These are phyloP conservation scores for Apeira syringaria DNA, from an alignment of 2,888 invertebrate genomes.

Conservation along the genomic window DNA sequence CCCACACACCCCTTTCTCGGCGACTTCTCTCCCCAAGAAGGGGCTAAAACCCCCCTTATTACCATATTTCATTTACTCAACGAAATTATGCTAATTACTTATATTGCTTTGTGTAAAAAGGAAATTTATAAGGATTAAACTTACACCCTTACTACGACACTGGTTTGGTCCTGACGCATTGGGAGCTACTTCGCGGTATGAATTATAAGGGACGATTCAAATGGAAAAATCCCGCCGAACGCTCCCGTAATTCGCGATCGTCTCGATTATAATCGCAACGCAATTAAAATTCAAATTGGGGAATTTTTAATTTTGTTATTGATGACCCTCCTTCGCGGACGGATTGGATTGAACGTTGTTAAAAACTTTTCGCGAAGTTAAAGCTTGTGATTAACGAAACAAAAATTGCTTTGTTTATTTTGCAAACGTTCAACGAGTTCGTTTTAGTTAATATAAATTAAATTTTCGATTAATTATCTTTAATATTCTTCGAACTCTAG, in stretches of 20 bases:
- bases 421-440: slow-evolving; percentile 34
- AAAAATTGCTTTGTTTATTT: slow-evolving; percentile 65
- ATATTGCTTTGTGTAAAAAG: slow-evolving; percentile 85
- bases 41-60: slow-evolving; percentile 76
- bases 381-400: slow-evolving; percentile 53
- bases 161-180: slow-evolving; percentile 51
- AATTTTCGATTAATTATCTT: slow-evolving; percentile 25
- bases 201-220: slow-evolving; percentile 55
- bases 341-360: slow-evolving; percentile 69
- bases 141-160: slow-evolving; percentile 62
- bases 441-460: slow-evolving; percentile 32
- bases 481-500: slow-evolving; percentile 11
- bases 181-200: slow-evolving; percentile 45
- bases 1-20: slow-evolving; percentile 45
- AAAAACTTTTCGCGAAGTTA: slow-evolving; percentile 65
- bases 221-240: slow-evolving; percentile 58
- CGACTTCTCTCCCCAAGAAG: slow-evolving; percentile 61
- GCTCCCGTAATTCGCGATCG: slow-evolving; percentile 71
- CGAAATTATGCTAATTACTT: slow-evolving; percentile 84
- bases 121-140: slow-evolving; percentile 84
- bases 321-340: slow-evolving; percentile 72
- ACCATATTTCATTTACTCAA: slow-evolving; percentile 84
- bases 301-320: slow-evolving; percentile 82
- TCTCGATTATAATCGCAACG: slow-evolving; percentile 77
- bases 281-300: slow-evolving; percentile 83